Base-by-base conservation (phyloP, 2,113 vertebrate genomes). In the Calypte anna region DNA sequence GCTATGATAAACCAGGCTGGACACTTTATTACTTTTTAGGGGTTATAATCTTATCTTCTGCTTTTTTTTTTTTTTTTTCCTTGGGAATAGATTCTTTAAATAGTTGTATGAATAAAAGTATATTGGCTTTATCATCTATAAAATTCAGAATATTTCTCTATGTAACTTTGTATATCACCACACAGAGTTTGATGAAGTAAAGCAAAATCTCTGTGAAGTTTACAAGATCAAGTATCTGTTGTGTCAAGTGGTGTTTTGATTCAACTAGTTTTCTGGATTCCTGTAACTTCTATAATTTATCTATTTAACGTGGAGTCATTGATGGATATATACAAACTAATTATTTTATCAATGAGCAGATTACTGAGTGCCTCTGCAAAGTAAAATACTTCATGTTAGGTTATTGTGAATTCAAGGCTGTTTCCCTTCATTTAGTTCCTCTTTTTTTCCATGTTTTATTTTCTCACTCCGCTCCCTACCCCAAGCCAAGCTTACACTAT, bases 101-200 rank as follows among this genome's bases (percentile, higher is more conserved):
- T 81, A 74, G 82, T 82, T 88, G n/a, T 62, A 87, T 88, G n/a
- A 88, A 88, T 76, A 92, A 55, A 91, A 64, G 10, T 72, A 33
- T 79, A 73, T 84, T 73, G 8, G 16, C 7, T 89, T 68, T 87
- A 85, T 68, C 2, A 2, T 44, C 31, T 63, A 70, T 89, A 95
- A 93, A 88, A 70, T 72, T 78, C 48, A 78, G 57, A 86, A 54
- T 84, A 54, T 72, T 17, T 84, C 61, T 75, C 53, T 51, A 86
- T 92, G 44, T 53, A 75, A 83, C 64, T 23, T 72, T 54, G 24
- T 58, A 23, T 64, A 64, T 68, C 38, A 33, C 15, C 27, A 18
- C 7, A 38, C 33, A 78, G 55, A 55, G 7, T 72, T n/a, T 88
- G 84, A 67, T 51, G 81, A 89, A 92, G 82, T 53, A 77, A 90